Base-by-base conservation (phyloP, 2,113 vertebrate genomes). In the Diadophis punctatus region DNA sequence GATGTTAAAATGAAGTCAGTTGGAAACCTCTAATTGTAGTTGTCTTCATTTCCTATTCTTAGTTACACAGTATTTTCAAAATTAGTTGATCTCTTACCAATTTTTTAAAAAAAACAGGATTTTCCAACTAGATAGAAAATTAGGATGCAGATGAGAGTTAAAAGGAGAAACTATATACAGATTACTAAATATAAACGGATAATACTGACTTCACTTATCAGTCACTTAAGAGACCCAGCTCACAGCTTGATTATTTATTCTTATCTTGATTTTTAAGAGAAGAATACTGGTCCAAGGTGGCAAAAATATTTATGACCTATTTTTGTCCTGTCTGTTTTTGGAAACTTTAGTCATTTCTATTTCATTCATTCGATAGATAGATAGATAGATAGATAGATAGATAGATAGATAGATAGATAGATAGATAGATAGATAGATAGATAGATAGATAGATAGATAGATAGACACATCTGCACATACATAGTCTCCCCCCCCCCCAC, bases 401-500 rank as follows among this genome's bases (percentile, higher is more conserved):
- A 74, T 2, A 74, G 4, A 74, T 2, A 74, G 12, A 18, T 46
- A 46, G n/a, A 74, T 8, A 34, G 14, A 34, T 0, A 74, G n/a
- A 74, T 2, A 74, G 4, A 74, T 2, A 74, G 12, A 18, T 46
- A 46, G n/a, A 74, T 8, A 34, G 14, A 34, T 0, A 74, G n/a
- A 74, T 2, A 46, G 46, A 46, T 5, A 46, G n/a, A 74, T 3
- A 34, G 14, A 34, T 1, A 74, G n/a, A 74, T 0, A 74, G 4
- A 74, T 0, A 74, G 12, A 18, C 30, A 68, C 1, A 18, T 34
- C 23, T 58, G 6, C 68, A 74, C 58, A 74, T 34, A 34, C n/a
- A 34, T 6, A 74, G 11, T 5, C 4, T 1, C 8, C 0, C 4
- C 10, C 12, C 11, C 60, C 25, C 3, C 10, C 9, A n/a, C n/a